Percentiles rank a stretch among this genome's conserved stretches.
These are phyloP conservation scores for Drosophila aff. DNA, from an alignment of 1,140 invertebrate genomes.

Conservation along the genomic window DNA sequence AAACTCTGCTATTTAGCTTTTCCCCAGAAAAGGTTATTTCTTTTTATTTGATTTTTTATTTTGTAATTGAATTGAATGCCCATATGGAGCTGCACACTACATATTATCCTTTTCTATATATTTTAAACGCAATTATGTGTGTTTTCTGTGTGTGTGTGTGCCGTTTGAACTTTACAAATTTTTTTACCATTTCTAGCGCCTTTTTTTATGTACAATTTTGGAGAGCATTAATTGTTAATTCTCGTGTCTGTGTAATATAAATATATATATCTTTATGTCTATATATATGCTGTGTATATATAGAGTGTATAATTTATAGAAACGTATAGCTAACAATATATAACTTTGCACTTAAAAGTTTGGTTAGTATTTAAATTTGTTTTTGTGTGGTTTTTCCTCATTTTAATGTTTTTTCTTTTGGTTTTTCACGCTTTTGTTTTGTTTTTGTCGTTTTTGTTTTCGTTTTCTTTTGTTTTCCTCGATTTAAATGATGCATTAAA, in stretches of 20 bases:
- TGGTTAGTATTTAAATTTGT: constrained; percentile 58
- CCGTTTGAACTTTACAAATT: constrained; percentile 44
- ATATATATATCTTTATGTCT: constrained; percentile 21
- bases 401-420: constrained; percentile 46
- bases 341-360: constrained; percentile 80
- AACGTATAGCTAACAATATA: constrained; percentile 69
- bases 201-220: constrained; percentile 62
- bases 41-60: not conserved
- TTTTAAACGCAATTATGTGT: constrained; percentile 13
- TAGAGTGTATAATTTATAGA: constrained; percentile 48
- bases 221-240: constrained; percentile 36
- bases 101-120: not conserved
- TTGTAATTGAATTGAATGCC: constrained; percentile 11
- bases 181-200: constrained; percentile 15
- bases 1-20: constrained; percentile 10
- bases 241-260: constrained; percentile 13
- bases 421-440: constrained; percentile 37
- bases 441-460: constrained; percentile 44
- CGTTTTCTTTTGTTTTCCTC: constrained; percentile 24
- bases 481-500: constrained; percentile 41
- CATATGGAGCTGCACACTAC: constrained; percentile 13
- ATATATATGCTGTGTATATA: constrained; percentile 23
- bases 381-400: constrained; percentile 36
- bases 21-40: not conserved
- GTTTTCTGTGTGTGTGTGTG: constrained; percentile 4